Conservation (phyloP, 2,888 invertebrate genomes). For the Ecliptopera silaceata region DNA sequence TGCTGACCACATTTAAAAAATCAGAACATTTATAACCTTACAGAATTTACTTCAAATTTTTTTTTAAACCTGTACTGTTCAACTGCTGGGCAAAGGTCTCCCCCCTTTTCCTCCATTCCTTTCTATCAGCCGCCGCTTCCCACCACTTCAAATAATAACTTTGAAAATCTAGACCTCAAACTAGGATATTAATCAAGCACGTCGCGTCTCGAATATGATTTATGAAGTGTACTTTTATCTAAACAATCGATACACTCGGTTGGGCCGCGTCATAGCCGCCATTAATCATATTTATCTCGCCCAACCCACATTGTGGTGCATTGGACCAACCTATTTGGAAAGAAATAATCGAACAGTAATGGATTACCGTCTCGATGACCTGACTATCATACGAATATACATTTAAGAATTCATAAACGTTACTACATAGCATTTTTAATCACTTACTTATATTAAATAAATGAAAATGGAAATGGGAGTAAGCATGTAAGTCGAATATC, state of each 20-base stretch:
- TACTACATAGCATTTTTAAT: too few species aligned
- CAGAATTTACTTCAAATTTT: too few species aligned
- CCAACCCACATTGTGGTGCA: constrained; percentile 51
- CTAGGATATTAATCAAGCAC: constrained; percentile 40
- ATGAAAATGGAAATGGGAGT: too few species aligned
- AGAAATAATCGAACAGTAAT: constrained; percentile 35
- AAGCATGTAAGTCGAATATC: too few species aligned
- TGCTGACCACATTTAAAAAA: too few species aligned
- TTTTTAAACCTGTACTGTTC: too few species aligned
- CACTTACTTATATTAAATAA: too few species aligned
- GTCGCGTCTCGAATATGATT: constrained; percentile 44
- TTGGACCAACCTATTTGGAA: constrained; percentile 41
- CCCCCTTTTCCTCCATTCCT: too few species aligned
- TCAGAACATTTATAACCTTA: too few species aligned
- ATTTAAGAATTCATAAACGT: not conserved
- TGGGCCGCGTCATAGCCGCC: constrained; percentile 62
- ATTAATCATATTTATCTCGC: constrained; percentile 73
- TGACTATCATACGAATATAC: not conserved
- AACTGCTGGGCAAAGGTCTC: too few species aligned
- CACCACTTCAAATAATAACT: constrained; percentile 1
- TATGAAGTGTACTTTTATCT: constrained; percentile 62
- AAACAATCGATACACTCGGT: constrained; percentile 61
- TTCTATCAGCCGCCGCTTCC: too few species aligned
- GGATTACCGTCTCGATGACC: constrained; percentile 24
- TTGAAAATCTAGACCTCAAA: constrained; percentile 8